Evolutionary conservation across 2,113 vertebrate genomes (phyloP).

Genomic region (Chlorodrepanis virens): DNA sequence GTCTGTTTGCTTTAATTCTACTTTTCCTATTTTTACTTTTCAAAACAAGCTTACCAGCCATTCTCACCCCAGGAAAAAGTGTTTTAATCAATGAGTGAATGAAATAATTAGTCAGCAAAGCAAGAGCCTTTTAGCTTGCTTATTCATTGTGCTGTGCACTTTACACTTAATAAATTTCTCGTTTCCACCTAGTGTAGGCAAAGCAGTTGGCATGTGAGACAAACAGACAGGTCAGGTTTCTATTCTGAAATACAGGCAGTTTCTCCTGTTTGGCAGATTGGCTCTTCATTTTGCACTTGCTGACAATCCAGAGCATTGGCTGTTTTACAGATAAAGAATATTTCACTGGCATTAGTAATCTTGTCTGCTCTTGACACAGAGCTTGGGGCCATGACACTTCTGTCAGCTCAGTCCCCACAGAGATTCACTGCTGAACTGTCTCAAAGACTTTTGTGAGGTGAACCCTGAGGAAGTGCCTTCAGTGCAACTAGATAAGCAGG

Average conservation of each 20-base stretch:
- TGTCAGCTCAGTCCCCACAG: not conserved
- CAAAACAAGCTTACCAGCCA: not conserved
- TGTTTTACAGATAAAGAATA: not conserved
- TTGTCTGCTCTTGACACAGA: not conserved
- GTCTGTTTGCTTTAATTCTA: not conserved
- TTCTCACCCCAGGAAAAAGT: not conserved
- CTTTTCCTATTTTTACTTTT: not conserved
- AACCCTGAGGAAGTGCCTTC: not conserved
- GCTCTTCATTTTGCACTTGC: not conserved
- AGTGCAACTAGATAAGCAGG: not conserved
- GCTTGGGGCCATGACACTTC: not conserved
- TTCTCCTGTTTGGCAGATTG: not conserved
- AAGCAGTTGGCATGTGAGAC: not conserved
- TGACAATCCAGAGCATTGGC: not conserved
- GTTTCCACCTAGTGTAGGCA: not conserved
- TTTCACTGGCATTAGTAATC: slow-evolving; percentile 10
- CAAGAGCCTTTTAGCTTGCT: not conserved
- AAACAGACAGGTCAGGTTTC: not conserved
- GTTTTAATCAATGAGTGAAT: not conserved
- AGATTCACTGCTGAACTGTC: slow-evolving; percentile 14
- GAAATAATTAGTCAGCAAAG: slow-evolving; percentile 15
- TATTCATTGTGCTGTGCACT: not conserved
- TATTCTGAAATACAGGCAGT: not conserved
- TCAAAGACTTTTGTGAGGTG: not conserved
- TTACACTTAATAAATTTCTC: slow-evolving; percentile 10